Percentiles rank a stretch among this genome's conserved stretches.
phyloP scores from a whole-genome alignment of 1,140 invertebrate genomes.

The Monochamus saltuarius region DNA sequence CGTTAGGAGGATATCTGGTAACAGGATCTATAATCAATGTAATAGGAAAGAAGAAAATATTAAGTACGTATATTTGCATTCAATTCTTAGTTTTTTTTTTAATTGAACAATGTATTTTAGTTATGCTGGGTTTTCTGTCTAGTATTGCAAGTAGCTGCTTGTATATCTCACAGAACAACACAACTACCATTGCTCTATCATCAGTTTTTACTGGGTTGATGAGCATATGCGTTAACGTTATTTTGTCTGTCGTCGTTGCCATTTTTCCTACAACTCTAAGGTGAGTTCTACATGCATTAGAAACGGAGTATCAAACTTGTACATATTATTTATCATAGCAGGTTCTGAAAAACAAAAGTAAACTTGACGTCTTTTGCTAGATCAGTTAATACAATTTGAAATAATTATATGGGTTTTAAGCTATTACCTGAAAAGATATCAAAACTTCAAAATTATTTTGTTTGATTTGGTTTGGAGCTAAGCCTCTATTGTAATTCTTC shows the following conservation, averaged over 20 bases:
- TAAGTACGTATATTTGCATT: background rate
- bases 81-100: background rate
- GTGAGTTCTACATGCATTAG: background rate
- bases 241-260: background rate
- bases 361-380: no score
- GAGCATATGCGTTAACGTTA: background rate
- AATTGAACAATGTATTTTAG: background rate
- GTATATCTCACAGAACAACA: background rate
- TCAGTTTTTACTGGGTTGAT: background rate
- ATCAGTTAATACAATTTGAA: no score
- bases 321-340: no score
- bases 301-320: no score
- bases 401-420: no score
- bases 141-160: no score
- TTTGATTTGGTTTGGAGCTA: no score
- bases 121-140: background rate
- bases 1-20: background rate
- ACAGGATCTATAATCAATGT: background rate
- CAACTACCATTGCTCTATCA: background rate
- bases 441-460: no score
- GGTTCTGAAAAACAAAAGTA: no score
- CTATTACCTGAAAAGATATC: no score
- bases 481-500: no score
- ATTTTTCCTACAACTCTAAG: constrained; percentile 1
- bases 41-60: background rate